Base-by-base conservation (phyloP, 2,888 invertebrate genomes). In the Melangyna quadrimaculata region DNA sequence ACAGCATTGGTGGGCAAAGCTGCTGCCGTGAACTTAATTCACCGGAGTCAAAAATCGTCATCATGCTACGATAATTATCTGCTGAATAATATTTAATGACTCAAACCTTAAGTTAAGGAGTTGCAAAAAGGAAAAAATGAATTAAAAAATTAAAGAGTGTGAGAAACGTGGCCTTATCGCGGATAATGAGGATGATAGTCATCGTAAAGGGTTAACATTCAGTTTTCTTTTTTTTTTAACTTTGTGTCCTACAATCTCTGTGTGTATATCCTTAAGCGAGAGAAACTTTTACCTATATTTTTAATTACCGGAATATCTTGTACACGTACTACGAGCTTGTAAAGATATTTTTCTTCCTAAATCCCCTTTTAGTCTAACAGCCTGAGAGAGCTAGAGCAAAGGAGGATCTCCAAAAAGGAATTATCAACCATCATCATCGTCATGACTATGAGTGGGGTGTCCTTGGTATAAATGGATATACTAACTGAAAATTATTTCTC, bases 81-180 rank as follows among this genome's bases (percentile, higher is more conserved):
- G 77, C 82, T 82, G 87, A 87, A 87, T 87, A 87, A 87, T 82
- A 82, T 87, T 87, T 87, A 87, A 87, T 74, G 82, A 87, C 87
- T 78, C 70, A 78, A 78, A 78, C 67, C 73, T 73, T 59, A 73
- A 69, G 73, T 73, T 78, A 43, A 70, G 43, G 57, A 57, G 79
- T 65, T 65, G 35, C 53, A 57, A n/a, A 35, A 22, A 57, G n/a
- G n/a, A 37, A 22, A 19, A 57, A 32, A 55, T 10, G 4, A 24
- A 24, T 14, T 10, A n/a, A 17, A 19, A 48, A 51, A 14, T 24
- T 8, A 17, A 29, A 48, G 32, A 51, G 19, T 65, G 72, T 71
- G 69, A 69, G 67, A 69, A 43, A 72, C 17, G 53, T 53, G 51
- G 72, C 57, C 79, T 70, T 65, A 75, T 57, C 78, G 57, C 73